phyloP scores from a whole-genome alignment of 1,140 invertebrate genomes.

The Rhagoletis pomonella region DNA sequence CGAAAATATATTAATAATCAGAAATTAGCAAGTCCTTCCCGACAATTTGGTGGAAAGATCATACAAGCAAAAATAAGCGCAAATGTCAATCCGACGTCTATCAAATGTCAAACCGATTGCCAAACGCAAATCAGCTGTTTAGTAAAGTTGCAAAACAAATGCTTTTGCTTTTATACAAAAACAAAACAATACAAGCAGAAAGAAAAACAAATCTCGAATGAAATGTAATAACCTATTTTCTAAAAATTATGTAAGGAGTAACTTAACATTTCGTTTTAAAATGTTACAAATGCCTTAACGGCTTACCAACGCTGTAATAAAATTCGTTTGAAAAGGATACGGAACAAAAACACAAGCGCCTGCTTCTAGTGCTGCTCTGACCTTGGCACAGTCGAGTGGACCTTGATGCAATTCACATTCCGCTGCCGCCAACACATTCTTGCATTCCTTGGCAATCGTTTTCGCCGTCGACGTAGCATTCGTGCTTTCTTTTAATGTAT shows the following conservation, averaged over 20 bases:
- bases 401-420: conserved; percentile 62
- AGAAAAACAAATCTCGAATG: conserved; percentile 63
- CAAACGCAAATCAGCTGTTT: conserved; percentile 10
- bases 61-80: neutral
- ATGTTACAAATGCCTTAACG: no score
- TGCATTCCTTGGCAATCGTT: conserved; percentile 16
- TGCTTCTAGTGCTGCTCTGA: conserved; percentile 70
- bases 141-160: neutral
- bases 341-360: conserved; percentile 75
- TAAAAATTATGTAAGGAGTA: no score
- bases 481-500: conserved; percentile 25
- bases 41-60: neutral
- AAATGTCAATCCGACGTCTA: neutral
- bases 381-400: conserved; percentile 68
- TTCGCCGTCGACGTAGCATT: neutral
- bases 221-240: no score
- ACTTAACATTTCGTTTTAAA: no score
- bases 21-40: neutral
- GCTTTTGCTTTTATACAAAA: neutral
- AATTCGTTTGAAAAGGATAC: conserved; percentile 73
- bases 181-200: neutral
- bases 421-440: conserved; percentile 5
- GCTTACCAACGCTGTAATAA: no score
- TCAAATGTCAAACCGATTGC: neutral
- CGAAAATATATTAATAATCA: neutral